Percentiles rank a stretch among this genome's conserved stretches.
These are phyloP conservation scores for Aleadryas rufinucha DNA, from an alignment of 2,113 vertebrate species.

Conservation along the genomic window DNA sequence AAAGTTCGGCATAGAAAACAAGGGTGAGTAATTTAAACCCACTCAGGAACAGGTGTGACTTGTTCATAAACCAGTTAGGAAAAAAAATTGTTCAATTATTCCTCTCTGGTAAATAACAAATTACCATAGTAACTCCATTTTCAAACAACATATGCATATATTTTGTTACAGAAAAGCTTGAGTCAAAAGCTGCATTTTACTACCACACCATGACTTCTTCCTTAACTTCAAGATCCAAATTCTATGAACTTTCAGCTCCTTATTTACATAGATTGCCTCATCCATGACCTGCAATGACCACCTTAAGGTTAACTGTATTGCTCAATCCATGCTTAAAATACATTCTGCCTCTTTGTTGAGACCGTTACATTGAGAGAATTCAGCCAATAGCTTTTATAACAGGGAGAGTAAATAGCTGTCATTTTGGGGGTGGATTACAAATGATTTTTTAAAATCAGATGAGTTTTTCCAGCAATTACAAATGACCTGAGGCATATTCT, in stretches of 20 bases:
- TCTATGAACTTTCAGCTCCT: neutral
- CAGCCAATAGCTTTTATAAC: neutral
- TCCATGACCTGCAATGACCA: neutral
- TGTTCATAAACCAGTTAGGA: constrained; percentile 52
- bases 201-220: neutral
- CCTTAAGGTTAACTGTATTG: neutral
- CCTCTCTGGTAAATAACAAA: constrained; percentile 55
- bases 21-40: constrained; percentile 34
- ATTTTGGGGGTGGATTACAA: neutral
- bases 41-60: constrained; percentile 70
- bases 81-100: constrained; percentile 48
- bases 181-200: neutral
- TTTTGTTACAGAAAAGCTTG: neutral
- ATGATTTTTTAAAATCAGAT: neutral
- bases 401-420: neutral
- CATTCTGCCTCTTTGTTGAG: neutral
- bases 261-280: neutral
- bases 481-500: neutral
- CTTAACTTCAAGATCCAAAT: neutral
- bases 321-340: neutral
- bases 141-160: constrained; percentile 31
- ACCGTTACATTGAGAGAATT: neutral
- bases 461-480: neutral
- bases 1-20: constrained; percentile 46
- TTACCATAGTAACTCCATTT: constrained; percentile 67